phyloP scores from a whole-genome alignment of 2,888 invertebrate species.

The Ectemnius cavifrons region DNA sequence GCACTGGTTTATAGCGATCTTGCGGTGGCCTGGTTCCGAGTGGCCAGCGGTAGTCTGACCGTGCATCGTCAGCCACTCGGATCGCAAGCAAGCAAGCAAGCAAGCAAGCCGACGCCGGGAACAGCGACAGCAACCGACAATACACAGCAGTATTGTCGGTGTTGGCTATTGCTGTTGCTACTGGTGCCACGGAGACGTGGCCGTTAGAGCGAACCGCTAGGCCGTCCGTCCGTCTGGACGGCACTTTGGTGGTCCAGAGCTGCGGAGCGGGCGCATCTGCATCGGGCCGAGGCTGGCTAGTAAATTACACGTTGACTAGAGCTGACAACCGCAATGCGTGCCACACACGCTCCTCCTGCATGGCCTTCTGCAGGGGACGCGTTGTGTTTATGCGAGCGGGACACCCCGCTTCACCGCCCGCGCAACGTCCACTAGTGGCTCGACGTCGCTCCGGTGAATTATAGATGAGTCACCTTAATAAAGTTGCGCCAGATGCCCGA shows the following conservation, averaged over 20 bases:
- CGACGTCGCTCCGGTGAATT: slow-evolving; percentile 54
- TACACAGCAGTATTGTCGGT: slow-evolving; percentile 49
- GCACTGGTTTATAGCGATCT: slow-evolving; percentile 63
- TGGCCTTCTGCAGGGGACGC: slow-evolving; percentile 57
- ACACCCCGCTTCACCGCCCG: slow-evolving; percentile 56
- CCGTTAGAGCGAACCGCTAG: slow-evolving; percentile 39
- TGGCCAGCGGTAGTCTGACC: slow-evolving; percentile 38
- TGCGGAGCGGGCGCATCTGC: slow-evolving; percentile 60
- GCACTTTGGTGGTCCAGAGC: slow-evolving; percentile 41
- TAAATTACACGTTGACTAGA: slow-evolving; percentile 75
- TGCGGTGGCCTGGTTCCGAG: slow-evolving; percentile 60
- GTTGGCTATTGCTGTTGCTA: slow-evolving; percentile 21
- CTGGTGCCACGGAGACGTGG: slow-evolving; percentile 37
- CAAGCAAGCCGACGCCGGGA: background rate
- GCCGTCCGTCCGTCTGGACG: slow-evolving; percentile 34
- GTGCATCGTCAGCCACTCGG: slow-evolving; percentile 50
- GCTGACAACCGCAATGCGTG: slow-evolving; percentile 74
- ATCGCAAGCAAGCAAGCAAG: slow-evolving; percentile 36
- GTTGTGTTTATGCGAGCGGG: slow-evolving; percentile 62
- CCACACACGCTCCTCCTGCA: slow-evolving; percentile 48
- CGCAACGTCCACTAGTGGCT: slow-evolving; percentile 1
- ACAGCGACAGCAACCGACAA: slow-evolving; percentile 43
- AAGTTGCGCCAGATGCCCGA: slow-evolving; percentile 59
- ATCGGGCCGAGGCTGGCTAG: slow-evolving; percentile 60
- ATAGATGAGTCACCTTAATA: slow-evolving; percentile 63